Evolutionary conservation across 2,888 invertebrate species (phyloP), one percentile per base, ranked within the genome.

Genomic region (Dryocosmus kuriphilus): DNA sequence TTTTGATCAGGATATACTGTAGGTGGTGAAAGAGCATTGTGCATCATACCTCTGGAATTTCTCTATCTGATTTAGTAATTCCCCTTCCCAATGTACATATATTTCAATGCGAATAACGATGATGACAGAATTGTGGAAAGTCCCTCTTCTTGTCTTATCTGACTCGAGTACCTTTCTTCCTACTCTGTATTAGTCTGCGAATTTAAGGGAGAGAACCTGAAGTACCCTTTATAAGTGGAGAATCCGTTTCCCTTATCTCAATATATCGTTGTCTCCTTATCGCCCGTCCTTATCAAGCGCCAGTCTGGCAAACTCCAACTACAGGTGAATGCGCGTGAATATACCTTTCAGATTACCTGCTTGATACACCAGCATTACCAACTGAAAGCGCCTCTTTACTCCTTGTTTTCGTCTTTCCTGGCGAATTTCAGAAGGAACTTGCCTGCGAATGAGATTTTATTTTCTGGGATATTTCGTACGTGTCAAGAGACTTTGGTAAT

Each of bases 191-290:
- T 71, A 71, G 27, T 51, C 71, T 46, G 46, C 51, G 30, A 73
- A 51, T 73, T 73, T 73, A 30, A 57, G 35, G 73, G 51, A 78
- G 60, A 78, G 75, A 65, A 65, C 35, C 62, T 73, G 57, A 77
- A 71, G 76, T 57, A 41, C n/a, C 27, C 22, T 57, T 27, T n/a
- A 55, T 19, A 60, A 32, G 14, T 38, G 30, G 78, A 30, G 86
- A 87, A 88, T 87, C 77, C 88, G 82, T 88, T 88, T 88, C 85
- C 88, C 88, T 84, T 85, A 46, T 88, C 88, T 84, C n/a, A 27
- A 76, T 57, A 76, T 76, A 80, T 81, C 81, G 80, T 77, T 75
- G 78, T 65, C 46, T 75, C 32, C 57, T 88, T 88, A 88, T 88
- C 88, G 85, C 81, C 77, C 83, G 85, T 84, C 85, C 86, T 88